Conservation (phyloP, 2,888 invertebrate species). For the Baccha elongata region DNA sequence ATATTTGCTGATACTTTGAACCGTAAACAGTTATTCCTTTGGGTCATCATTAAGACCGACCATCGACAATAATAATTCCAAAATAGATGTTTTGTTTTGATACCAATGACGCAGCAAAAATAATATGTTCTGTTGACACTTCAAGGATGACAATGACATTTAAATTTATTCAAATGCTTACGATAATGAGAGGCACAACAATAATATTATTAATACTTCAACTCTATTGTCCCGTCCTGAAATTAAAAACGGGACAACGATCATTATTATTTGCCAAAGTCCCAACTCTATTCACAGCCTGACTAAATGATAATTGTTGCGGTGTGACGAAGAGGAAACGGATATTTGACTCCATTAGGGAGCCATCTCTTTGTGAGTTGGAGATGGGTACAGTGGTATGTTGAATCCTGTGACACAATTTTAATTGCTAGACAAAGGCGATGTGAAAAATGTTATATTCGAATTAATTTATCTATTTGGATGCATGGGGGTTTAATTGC, state of each 20-base stretch:
- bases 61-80: not conserved
- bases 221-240: not conserved
- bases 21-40: not conserved
- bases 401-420: no score
- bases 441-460: conserved; percentile 52
- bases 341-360: conserved; percentile 36
- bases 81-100: not conserved
- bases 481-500: conserved; percentile 45
- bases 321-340: not conserved
- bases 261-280: conserved; percentile 42
- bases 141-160: conserved; percentile 3
- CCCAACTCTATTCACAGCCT: not conserved
- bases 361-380: not conserved
- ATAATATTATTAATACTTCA: not conserved
- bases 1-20: not conserved
- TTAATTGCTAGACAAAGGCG: conserved; percentile 51
- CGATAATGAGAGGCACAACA: conserved; percentile 13
- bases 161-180: conserved; percentile 34
- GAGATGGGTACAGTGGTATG: not conserved
- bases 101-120: conserved; percentile 4
- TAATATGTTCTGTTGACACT: not conserved
- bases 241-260: conserved; percentile 28
- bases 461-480: conserved; percentile 56
- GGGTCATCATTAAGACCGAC: not conserved
- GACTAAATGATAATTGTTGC: conserved; percentile 43